Evolutionary conservation across 1,140 invertebrate genomes (phyloP).

Genomic region (Trialeurodes vaporariorum): DNA sequence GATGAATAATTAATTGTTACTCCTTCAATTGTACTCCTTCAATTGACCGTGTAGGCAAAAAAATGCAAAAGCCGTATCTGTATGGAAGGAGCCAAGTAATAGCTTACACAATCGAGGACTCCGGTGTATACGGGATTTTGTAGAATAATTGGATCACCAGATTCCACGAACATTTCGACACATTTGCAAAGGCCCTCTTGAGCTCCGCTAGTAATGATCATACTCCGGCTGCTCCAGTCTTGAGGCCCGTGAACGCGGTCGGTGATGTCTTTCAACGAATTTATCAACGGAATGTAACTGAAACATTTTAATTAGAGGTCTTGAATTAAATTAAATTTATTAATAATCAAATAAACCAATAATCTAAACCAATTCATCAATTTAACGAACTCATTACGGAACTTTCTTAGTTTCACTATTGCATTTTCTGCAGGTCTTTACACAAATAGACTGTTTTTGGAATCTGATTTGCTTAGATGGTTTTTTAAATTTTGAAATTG

Average conservation of each 20-base stretch:
- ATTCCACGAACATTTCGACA: conserved; percentile 49
- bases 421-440: conserved; percentile 11
- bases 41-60: no score
- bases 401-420: not conserved
- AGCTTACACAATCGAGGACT: conserved; percentile 52
- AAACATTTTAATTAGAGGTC: conserved; percentile 14
- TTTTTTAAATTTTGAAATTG: no score
- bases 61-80: no score
- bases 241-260: conserved; percentile 51
- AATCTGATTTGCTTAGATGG: no score
- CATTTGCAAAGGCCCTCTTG: conserved; percentile 65
- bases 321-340: not conserved
- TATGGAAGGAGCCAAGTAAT: no score
- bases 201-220: conserved; percentile 55
- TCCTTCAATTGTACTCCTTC: no score
- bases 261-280: conserved; percentile 50
- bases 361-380: conserved; percentile 10
- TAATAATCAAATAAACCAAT: conserved; percentile 19
- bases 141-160: conserved; percentile 55
- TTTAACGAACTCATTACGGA: not conserved
- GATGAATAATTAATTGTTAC: no score
- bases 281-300: conserved; percentile 47
- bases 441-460: no score
- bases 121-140: conserved; percentile 58
- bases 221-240: conserved; percentile 43